Percentiles rank a stretch among this genome's conserved stretches.
Evolutionary conservation across 1,140 invertebrate genomes (phyloP).

Genomic region (Magallana gigas): DNA sequence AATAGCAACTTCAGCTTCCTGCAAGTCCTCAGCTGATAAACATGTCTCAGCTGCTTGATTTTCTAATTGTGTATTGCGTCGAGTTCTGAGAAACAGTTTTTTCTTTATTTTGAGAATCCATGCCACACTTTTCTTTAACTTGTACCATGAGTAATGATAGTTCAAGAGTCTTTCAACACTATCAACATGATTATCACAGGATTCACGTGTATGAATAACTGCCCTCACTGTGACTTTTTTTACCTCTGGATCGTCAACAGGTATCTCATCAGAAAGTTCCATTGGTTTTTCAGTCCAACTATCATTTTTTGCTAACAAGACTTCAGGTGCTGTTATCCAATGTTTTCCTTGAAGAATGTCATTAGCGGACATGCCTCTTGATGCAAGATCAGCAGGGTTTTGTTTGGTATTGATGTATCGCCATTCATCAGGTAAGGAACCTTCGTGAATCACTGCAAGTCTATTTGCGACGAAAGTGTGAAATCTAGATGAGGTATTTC

Average conservation of each 20-base stretch:
- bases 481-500: constrained; percentile 57
- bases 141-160: constrained; percentile 34
- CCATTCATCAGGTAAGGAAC: constrained; percentile 46
- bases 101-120: constrained; percentile 32
- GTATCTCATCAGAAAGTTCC: background rate
- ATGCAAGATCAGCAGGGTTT: constrained; percentile 64
- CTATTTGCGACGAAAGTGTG: constrained; percentile 62
- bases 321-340: constrained; percentile 47
- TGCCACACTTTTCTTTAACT: constrained; percentile 20
- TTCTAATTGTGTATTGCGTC: background rate
- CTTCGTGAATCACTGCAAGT: constrained; percentile 55
- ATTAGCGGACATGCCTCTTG: constrained; percentile 50
- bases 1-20: background rate
- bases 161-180: constrained; percentile 27
- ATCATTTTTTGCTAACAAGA: background rate
- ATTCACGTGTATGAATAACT: background rate
- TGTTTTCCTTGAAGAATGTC: background rate
- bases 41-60: background rate
- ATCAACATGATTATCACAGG: background rate
- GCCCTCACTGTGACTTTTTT: background rate
- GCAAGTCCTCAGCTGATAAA: background rate
- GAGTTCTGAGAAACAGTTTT: background rate
- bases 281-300: background rate
- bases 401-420: constrained; percentile 45
- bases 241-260: constrained; percentile 49